A percentile compares a stretch with the other conserved stretches of the same genome.
Evolutionary conservation across 1,140 invertebrate genomes (phyloP).

Genomic region (Grapholita molesta): DNA sequence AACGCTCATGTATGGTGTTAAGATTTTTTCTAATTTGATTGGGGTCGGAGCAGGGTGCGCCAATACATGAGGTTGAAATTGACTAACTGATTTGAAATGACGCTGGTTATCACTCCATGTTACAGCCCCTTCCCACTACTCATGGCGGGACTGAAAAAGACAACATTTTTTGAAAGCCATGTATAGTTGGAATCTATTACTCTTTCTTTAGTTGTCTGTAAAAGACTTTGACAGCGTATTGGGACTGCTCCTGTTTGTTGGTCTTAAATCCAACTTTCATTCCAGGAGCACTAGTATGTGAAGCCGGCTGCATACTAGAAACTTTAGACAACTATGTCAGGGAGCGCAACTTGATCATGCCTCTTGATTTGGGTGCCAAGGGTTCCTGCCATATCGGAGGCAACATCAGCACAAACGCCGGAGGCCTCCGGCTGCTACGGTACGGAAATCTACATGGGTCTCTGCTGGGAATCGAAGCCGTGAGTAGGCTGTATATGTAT

Average conservation of each 20-base stretch:
- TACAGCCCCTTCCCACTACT: too few species aligned
- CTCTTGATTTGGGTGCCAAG: slow-evolving; percentile 97
- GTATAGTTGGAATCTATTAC: too few species aligned
- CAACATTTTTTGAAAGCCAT: too few species aligned
- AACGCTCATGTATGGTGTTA: too few species aligned
- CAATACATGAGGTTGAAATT: too few species aligned
- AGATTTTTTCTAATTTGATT: too few species aligned
- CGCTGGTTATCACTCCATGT: too few species aligned
- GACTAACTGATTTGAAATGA: too few species aligned
- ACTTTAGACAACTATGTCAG: slow-evolving; percentile 87
- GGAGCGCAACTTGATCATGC: slow-evolving; percentile 91
- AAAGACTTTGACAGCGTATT: too few species aligned
- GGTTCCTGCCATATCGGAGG: slow-evolving; percentile 98
- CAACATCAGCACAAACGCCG: slow-evolving; percentile 98
- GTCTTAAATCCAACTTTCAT: neutral
- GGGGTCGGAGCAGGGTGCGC: too few species aligned
- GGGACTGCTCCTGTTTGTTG: neutral
- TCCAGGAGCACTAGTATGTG: slow-evolving; percentile 89
- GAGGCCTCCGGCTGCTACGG: slow-evolving; percentile 93
- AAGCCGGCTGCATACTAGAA: slow-evolving; percentile 96
- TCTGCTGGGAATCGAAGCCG: slow-evolving; percentile 95
- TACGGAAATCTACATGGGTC: slow-evolving; percentile 97
- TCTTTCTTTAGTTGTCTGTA: too few species aligned
- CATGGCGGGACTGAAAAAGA: too few species aligned
- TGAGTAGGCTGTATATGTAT: slow-evolving; percentile 75